Evolutionary conservation across 2,888 invertebrate genomes (phyloP).

Genomic region (Nymphalis polychloros): DNA sequence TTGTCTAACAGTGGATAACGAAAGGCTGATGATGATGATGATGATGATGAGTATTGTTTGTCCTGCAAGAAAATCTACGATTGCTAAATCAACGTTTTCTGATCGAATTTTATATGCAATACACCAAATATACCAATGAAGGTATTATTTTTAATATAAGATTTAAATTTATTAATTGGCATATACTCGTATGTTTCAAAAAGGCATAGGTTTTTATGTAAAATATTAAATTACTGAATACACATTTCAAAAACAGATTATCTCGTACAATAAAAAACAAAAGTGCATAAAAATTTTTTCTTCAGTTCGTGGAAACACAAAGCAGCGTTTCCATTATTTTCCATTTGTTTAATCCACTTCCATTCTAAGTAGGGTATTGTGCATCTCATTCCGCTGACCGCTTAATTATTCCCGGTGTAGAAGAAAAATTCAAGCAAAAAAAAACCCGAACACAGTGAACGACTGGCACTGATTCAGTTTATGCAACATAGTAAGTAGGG

Average conservation of each 20-base stretch:
- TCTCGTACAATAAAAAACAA: neutral
- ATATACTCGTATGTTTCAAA: too few relatives aligned
- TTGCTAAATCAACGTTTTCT: too few relatives aligned
- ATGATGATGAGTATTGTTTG: too few relatives aligned
- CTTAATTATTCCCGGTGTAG: constrained; percentile 25
- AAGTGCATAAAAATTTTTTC: neutral
- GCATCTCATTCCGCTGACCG: constrained; percentile 20
- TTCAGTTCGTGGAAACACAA: neutral
- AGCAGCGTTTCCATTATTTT: constrained; percentile 21
- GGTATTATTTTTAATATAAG: too few relatives aligned
- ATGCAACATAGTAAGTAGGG: too few relatives aligned
- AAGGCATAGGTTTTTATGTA: neutral
- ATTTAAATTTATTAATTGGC: too few relatives aligned
- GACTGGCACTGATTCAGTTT: neutral
- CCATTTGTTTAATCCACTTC: constrained; percentile 27
- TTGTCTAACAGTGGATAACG: too few relatives aligned
- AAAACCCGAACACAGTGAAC: neutral
- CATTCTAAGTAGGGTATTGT: constrained; percentile 23
- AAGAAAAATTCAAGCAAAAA: neutral
- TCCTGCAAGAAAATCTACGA: too few relatives aligned
- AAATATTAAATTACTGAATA: neutral
- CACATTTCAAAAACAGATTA: neutral
- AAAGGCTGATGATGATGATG: too few relatives aligned
- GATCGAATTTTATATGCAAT: too few relatives aligned
- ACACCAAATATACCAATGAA: too few relatives aligned